Base-by-base conservation (phyloP, 2,113 vertebrate genomes). In the Dendropsophus ebraccatus region DNA sequence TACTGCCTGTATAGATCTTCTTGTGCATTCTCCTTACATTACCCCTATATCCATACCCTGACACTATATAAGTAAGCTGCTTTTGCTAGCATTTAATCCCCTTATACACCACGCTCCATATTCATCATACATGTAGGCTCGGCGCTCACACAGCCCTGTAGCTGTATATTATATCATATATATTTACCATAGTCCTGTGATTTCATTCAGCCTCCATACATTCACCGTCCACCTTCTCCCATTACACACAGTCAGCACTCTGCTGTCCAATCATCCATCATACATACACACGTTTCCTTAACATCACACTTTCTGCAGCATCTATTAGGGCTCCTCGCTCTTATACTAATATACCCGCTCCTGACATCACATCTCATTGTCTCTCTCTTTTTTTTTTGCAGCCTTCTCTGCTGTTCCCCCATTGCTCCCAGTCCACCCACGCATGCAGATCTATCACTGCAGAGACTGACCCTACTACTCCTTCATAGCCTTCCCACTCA, bases 381-480 rank as follows among this genome's bases (percentile, higher is more conserved):
- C 17, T n/a, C n/a, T n/a, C n/a, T n/a, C n/a, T 77, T 54, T 21
- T 1, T 52, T 67, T 32, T 14, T 47, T 75, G 54, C 67, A 73
- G 37, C 23, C 5, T 35, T 62, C 35, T 75, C 50, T 47, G 54
- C 82, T 76, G 56, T 56, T 76, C 37, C 52, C 32, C 69, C 69
- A 83, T 4, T 74, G 37, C 72, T 75, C n/a, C 83, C 83, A 69
- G 41, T 69, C 58, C 67, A 37, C 83, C 74, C 74, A 37, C 83
- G 60, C 83, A 50, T n/a, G 56, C 37, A 70, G 37, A 47, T 32
- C 73, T 77, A 49, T 84, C 72, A 75, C 70, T 75, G 70, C 81
- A 81, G 78, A 81, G 35, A 81, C 78, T 81, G 78, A 65, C 78
- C 78, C 56, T 16, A 45, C 58, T 47, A 52, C 56, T 47, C 56